Evolutionary conservation across 1,140 invertebrate species (phyloP).

Genomic region (Drosophila nikananu): DNA sequence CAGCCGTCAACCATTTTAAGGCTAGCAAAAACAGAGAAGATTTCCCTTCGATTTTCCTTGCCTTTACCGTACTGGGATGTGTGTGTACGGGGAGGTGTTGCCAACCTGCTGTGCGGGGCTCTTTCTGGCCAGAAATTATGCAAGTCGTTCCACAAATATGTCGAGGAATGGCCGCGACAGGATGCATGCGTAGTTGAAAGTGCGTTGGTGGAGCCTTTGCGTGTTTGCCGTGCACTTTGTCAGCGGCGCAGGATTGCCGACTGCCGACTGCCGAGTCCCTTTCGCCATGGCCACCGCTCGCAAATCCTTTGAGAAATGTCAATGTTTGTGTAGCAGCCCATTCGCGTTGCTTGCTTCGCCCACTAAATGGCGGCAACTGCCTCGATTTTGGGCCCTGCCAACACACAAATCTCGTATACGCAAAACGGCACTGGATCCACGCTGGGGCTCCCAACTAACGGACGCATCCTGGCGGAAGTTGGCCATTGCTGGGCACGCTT

Average conservation of each 20-base stretch:
- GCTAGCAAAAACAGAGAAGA: slow-evolving; percentile 4
- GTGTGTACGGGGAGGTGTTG: slow-evolving; percentile 12
- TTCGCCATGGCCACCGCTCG: slow-evolving; percentile 56
- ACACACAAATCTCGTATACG: slow-evolving; percentile 55
- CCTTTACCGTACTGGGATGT: not conserved
- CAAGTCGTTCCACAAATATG: slow-evolving; percentile 60
- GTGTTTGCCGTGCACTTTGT: slow-evolving; percentile 77
- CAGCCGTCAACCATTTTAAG: slow-evolving; percentile 40
- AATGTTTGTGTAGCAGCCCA: slow-evolving; percentile 66
- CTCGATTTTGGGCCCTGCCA: slow-evolving; percentile 39
- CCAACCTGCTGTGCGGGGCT: slow-evolving; percentile 12
- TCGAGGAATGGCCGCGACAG: slow-evolving; percentile 29
- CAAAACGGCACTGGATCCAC: slow-evolving; percentile 4
- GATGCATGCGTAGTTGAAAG: slow-evolving; percentile 32
- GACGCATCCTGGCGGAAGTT: slow-evolving; percentile 68
- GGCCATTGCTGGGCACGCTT: slow-evolving; percentile 54
- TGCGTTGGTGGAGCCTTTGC: slow-evolving; percentile 26
- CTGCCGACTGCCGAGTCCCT: slow-evolving; percentile 30
- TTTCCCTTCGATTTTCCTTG: slow-evolving; percentile 18
- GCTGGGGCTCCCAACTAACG: slow-evolving; percentile 8
- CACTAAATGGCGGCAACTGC: slow-evolving; percentile 53
- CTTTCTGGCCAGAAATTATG: slow-evolving; percentile 53
- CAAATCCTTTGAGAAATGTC: slow-evolving; percentile 79
- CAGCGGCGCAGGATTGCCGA: slow-evolving; percentile 32
- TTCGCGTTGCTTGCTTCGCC: slow-evolving; percentile 51